Evolutionary conservation across 2,888 invertebrate genomes (phyloP).

Genomic region (Drosophila trichaetosa): DNA sequence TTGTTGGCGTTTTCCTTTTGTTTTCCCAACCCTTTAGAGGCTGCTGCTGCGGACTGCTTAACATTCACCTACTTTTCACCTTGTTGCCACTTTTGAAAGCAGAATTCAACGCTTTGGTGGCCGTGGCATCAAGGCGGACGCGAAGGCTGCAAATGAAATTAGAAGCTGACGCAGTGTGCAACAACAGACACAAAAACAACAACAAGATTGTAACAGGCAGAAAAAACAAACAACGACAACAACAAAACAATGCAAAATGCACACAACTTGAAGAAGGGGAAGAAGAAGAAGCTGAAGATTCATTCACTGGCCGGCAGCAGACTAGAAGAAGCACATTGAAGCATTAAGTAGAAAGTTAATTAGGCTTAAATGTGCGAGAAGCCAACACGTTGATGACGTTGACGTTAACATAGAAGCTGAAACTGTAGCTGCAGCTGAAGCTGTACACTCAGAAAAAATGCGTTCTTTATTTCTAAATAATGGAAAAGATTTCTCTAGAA

Average conservation of each 20-base stretch:
- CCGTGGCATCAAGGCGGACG: constrained; percentile 75
- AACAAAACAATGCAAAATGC: constrained; percentile 64
- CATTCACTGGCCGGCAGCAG: constrained; percentile 26
- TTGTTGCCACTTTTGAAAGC: constrained; percentile 62
- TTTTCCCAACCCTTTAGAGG: constrained; percentile 53
- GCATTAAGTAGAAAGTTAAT: constrained; percentile 81
- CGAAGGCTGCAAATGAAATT: constrained; percentile 74
- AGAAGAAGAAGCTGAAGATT: constrained; percentile 43
- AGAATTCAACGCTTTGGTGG: constrained; percentile 61
- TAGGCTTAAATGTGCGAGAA: constrained; percentile 80
- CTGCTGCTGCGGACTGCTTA: constrained; percentile 37
- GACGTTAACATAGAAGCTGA: constrained; percentile 3
- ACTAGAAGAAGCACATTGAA: constrained; percentile 43
- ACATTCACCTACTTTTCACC: constrained; percentile 52
- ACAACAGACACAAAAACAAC: constrained; percentile 36
- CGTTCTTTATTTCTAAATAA: not conserved
- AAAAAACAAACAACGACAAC: constrained; percentile 39
- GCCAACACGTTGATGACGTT: constrained; percentile 16
- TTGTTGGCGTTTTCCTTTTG: constrained; percentile 69
- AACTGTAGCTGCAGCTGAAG: constrained; percentile 1
- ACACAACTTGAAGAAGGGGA: constrained; percentile 16
- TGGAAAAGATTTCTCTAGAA: not conserved
- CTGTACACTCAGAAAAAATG: not conserved
- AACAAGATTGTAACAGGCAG: constrained; percentile 35
- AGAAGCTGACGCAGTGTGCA: constrained; percentile 78